These are phyloP conservation scores for Phallusia fumigata DNA, from an alignment of 23 tunicate genomes.

Conservation along the genomic window DNA sequence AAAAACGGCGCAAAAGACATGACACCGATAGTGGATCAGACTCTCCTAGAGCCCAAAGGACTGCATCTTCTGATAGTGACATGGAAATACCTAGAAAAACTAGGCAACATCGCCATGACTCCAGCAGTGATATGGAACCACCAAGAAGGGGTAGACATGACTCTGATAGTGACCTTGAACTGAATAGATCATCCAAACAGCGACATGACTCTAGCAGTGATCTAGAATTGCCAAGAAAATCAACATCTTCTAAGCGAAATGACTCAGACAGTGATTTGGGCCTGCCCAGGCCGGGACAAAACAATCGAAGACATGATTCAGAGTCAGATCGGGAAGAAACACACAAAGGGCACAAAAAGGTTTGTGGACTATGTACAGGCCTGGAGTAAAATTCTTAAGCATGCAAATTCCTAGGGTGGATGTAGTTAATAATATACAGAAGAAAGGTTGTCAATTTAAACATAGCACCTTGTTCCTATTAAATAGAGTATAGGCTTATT, in stretches of 20 bases:
- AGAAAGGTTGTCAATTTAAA: too few relatives aligned
- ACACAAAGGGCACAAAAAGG: neutral
- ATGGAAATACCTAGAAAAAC: neutral
- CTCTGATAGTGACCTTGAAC: constrained; percentile 66
- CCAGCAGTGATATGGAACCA: constrained; percentile 43
- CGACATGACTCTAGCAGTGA: constrained; percentile 48
- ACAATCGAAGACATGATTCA: neutral
- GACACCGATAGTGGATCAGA: neutral
- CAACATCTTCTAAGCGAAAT: neutral
- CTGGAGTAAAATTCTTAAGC: too few relatives aligned
- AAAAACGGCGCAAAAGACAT: constrained; percentile 13
- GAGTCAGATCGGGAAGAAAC: neutral
- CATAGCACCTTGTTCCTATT: too few relatives aligned
- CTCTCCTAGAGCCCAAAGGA: neutral
- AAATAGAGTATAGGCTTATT: neutral
- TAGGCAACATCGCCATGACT: constrained; percentile 32
- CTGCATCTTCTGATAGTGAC: neutral
- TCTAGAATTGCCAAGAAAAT: constrained; percentile 35
- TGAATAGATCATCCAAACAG: neutral
- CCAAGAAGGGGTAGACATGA: constrained; percentile 32
- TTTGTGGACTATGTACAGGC: neutral
- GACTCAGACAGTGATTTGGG: constrained; percentile 10
- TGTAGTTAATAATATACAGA: too few relatives aligned
- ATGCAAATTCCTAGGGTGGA: too few relatives aligned
- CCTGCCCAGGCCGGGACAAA: constrained; percentile 2